A percentile compares a stretch with the other conserved stretches of the same genome.
Conservation (phyloP, 1,140 invertebrate species). For the Panulirus ornatus region DNA sequence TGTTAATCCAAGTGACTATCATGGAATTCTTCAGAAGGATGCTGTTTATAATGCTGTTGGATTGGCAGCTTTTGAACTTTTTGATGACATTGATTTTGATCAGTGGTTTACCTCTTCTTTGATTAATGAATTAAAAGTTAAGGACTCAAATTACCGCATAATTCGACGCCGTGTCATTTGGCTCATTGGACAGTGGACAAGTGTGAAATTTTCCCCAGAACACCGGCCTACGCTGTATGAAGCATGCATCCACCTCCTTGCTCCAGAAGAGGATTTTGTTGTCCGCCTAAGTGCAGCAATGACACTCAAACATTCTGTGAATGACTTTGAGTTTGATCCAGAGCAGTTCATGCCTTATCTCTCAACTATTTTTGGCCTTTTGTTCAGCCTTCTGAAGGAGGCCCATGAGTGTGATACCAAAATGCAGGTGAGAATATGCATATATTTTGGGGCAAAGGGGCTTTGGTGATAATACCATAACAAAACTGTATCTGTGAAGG, state of each 20-base stretch:
- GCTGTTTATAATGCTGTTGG: constrained; percentile 97
- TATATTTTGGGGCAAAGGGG: too few relatives aligned
- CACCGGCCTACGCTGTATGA: constrained; percentile 83
- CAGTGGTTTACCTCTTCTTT: constrained; percentile 93
- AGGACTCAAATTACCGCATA: constrained; percentile 91
- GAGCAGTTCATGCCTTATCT: constrained; percentile 92
- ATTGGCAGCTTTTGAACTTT: constrained; percentile 92
- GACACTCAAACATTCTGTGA: constrained; percentile 88
- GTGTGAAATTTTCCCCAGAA: constrained; percentile 89
- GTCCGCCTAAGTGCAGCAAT: constrained; percentile 89
- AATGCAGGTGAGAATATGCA: constrained; percentile 68
- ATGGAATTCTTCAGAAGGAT: constrained; percentile 91
- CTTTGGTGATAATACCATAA: too few relatives aligned
- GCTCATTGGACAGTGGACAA: constrained; percentile 91
- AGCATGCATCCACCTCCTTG: constrained; percentile 75
- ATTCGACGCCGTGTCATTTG: constrained; percentile 92
- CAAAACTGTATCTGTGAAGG: too few relatives aligned
- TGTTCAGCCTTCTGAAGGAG: constrained; percentile 92
- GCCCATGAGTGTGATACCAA: constrained; percentile 94
- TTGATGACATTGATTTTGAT: constrained; percentile 96
- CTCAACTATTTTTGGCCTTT: constrained; percentile 85
- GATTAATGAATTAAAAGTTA: constrained; percentile 88
- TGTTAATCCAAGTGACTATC: constrained; percentile 85
- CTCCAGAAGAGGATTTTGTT: constrained; percentile 79
- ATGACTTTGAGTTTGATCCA: constrained; percentile 94